A percentile compares a stretch with the other conserved stretches of the same genome.
Evolutionary conservation across 2,797 vertebrate genomes (phyloP).

Genomic region (Coracias cyanogaster): DNA sequence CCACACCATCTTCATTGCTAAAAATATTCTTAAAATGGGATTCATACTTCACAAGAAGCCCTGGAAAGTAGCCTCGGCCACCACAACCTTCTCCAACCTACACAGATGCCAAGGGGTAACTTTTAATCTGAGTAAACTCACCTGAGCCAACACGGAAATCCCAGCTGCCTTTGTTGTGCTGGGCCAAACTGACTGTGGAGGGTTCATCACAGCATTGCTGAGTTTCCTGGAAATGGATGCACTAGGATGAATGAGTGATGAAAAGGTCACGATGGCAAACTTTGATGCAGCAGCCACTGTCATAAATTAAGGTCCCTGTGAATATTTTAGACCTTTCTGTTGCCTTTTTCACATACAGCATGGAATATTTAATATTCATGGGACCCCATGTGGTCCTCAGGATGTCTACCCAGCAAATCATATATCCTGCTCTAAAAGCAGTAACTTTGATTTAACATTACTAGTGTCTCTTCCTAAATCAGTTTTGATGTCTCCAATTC

Average conservation of each 20-base stretch:
- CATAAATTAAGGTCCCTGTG: neutral
- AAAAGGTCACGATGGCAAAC: neutral
- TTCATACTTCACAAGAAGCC: neutral
- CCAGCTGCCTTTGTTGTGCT: neutral
- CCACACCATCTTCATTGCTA: neutral
- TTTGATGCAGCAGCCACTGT: neutral
- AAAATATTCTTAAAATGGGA: neutral
- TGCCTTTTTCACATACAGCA: neutral
- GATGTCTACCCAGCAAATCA: slow-evolving; percentile 3
- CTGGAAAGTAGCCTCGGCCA: neutral
- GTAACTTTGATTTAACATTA: slow-evolving; percentile 42
- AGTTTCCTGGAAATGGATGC: neutral
- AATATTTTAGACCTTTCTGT: neutral
- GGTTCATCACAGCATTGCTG: neutral
- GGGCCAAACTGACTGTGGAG: neutral
- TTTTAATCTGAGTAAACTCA: neutral
- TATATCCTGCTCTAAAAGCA: neutral
- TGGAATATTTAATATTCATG: neutral
- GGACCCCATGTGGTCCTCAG: neutral
- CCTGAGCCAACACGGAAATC: neutral
- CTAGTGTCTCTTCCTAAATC: slow-evolving; percentile 42
- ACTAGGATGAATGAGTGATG: neutral
- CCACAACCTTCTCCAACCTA: neutral
- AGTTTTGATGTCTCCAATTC: neutral
- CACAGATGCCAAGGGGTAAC: neutral